These are phyloP conservation scores for Drosophila mayri DNA, from an alignment of 1,140 invertebrate species.

Conservation along the genomic window DNA sequence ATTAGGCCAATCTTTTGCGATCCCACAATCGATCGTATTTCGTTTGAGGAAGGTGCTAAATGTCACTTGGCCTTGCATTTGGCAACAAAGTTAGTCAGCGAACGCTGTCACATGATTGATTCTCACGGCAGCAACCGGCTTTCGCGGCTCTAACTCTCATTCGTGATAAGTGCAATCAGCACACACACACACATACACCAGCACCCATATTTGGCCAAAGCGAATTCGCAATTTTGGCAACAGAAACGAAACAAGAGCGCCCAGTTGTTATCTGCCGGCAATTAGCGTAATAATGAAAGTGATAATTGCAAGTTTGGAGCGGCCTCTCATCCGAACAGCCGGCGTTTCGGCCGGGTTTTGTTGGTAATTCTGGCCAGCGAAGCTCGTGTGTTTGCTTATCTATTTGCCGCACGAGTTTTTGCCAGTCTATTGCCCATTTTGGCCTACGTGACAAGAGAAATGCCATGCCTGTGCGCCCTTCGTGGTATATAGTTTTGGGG, in stretches of 20 bases:
- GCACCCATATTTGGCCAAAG: neutral
- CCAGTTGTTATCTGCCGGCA: conserved; percentile 59
- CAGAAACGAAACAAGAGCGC: conserved; percentile 18
- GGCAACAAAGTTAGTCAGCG: conserved; percentile 29
- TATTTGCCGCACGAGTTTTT: conserved; percentile 60
- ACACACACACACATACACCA: conserved; percentile 1
- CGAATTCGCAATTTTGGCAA: conserved; percentile 56
- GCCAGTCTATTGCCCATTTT: conserved; percentile 35
- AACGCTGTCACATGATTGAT: conserved; percentile 64
- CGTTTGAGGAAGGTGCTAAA: conserved; percentile 30
- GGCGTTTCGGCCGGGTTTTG: conserved; percentile 40
- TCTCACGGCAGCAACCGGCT: conserved; percentile 51
- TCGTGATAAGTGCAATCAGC: conserved; percentile 71
- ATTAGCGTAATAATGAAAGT: conserved; percentile 75
- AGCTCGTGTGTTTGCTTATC: conserved; percentile 76
- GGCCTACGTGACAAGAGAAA: conserved; percentile 73
- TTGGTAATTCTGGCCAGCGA: conserved; percentile 17
- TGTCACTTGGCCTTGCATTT: conserved; percentile 52
- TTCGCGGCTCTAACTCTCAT: conserved; percentile 47
- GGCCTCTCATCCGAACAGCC: conserved; percentile 31
- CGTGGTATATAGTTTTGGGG: conserved; percentile 3
- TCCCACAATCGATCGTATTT: conserved; percentile 1
- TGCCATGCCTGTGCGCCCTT: neutral
- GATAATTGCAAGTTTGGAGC: conserved; percentile 70
- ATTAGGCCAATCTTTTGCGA: conserved; percentile 23